Evolutionary conservation across 2,797 vertebrate species (phyloP), one percentile per base, ranked within the genome.

Genomic region (Pachyuromys duprasi): DNA sequence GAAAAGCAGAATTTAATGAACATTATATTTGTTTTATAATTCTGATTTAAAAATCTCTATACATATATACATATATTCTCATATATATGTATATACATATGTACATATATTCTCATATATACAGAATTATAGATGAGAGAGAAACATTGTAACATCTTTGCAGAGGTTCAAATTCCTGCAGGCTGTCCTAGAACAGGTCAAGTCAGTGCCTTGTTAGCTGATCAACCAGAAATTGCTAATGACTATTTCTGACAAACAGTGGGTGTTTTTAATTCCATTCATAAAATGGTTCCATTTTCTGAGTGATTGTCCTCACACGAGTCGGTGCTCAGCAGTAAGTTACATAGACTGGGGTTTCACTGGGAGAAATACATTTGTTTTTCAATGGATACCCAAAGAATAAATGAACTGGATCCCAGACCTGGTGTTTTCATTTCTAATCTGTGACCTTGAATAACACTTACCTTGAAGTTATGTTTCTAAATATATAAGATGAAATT

Each of bases 1-100:
- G 36, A 45, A 82, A 95, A 78, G 36, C 28, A 90, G 81, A 84
- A 33, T 92, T 88, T n/a, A 90, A 69, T 86, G 39, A 86, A 70
- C 45, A 62, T 80, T 55, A 65, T 12, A 82, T 28, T 78, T 80
- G 60, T 17, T 93, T 94, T 78, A 89, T 49, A 89, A 86, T 42
- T 80, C 33, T 93, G 26, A 76, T 26, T 62, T 92, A 49, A 4
- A 3, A 17, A 33, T 82, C 79, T 86, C 67, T 18, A 74, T 86
- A 93, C 82, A 62, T 3, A 20, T 24, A 33, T 90, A 33, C 18
- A 49, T 11, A 8, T 49, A 49, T 49, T 49, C 49, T 49, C 49
- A 49, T 49, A 49, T 49, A 49, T 49, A 49, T 49, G 45, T 8
- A 49, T 49, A 49, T 6, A 49, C 45, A 49, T 49, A 49, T 49